These are phyloP conservation scores for Tricholaema leucomelas DNA, from an alignment of 2,113 vertebrate genomes.

Conservation along the genomic window DNA sequence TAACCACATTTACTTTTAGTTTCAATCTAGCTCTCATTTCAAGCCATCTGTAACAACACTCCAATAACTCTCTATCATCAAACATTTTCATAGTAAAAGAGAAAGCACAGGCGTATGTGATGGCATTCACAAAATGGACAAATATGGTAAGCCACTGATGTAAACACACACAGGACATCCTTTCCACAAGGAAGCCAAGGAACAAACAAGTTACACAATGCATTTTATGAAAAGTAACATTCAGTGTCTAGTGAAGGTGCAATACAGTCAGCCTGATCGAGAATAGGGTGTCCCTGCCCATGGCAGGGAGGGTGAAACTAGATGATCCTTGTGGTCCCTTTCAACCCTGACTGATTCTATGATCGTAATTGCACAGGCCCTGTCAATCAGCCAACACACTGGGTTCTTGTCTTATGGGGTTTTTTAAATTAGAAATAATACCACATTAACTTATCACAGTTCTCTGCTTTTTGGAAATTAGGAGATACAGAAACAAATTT, in stretches of 20 bases:
- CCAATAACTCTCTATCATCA: neutral
- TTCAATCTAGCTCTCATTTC: neutral
- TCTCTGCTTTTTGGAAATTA: neutral
- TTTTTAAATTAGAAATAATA: neutral
- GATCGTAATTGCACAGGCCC: neutral
- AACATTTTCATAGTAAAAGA: neutral
- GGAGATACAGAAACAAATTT: neutral
- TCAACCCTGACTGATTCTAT: too few relatives aligned
- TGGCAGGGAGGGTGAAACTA: too few relatives aligned
- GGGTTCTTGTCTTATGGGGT: accelerated
- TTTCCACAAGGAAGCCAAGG: constrained; percentile 20
- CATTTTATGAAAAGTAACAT: neutral
- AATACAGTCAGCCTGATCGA: too few relatives aligned
- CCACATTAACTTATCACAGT: accelerated
- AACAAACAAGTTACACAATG: constrained; percentile 34
- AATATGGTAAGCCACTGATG: neutral
- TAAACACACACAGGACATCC: constrained; percentile 45
- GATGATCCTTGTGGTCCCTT: too few relatives aligned
- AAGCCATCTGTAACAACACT: neutral
- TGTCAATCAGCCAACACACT: neutral
- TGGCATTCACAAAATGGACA: neutral
- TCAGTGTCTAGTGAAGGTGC: neutral
- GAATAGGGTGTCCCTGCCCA: too few relatives aligned
- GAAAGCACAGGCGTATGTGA: neutral
- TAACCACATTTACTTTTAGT: neutral